Base-by-base conservation (phyloP, 2,113 vertebrate species). In the Sylvia atricapilla region DNA sequence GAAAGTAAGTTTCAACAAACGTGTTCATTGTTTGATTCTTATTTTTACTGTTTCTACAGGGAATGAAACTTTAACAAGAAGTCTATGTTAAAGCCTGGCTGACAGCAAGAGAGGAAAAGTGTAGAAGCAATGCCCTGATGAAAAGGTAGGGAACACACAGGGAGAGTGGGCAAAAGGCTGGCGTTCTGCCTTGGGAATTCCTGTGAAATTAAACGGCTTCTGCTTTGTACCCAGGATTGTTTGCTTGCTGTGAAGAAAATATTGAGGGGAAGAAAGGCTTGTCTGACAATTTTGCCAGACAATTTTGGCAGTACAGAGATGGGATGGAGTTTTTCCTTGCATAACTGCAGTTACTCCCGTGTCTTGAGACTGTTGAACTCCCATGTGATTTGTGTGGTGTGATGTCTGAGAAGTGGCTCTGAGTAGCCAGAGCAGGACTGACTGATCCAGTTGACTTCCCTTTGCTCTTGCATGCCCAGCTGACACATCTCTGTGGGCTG, bases 71-170 rank as follows among this genome's bases (percentile, higher is more conserved):
- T 64, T 95, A 94, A 89, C 66, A 68, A 89, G 93, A 92, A 84
- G n/a, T 53, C 80, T 95, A 0, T 78, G 64, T 75, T 87, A 78
- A 92, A 92, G 47, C 93, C 87, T 94, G 92, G 41, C 81, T 72
- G 62, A 83, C 76, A 87, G 87, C 89, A 22, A 46, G 80, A 91
- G 64, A 77, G n/a, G 22, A 64, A n/a, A 91, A 94, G 44, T 39
- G 37, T 84, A 84, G 91, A 91, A 94, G 89, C 94, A 92, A 97
- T 97, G 96, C 84, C 91, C 87, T 95, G 96, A 94, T 94, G 77
- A 82, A 84, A 96, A 96, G 96, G 95, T 95, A 95, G 58, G 93
- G 66, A 94, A 24, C 22, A 11, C 20, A 3, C 5, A 43, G 46
- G 13, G 24, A 50, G 59, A 39, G 18, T 47, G 90, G 78, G 46